These are phyloP conservation scores for Tubulanus polymorphus DNA, from an alignment of 2,888 invertebrate genomes.

Conservation along the genomic window DNA sequence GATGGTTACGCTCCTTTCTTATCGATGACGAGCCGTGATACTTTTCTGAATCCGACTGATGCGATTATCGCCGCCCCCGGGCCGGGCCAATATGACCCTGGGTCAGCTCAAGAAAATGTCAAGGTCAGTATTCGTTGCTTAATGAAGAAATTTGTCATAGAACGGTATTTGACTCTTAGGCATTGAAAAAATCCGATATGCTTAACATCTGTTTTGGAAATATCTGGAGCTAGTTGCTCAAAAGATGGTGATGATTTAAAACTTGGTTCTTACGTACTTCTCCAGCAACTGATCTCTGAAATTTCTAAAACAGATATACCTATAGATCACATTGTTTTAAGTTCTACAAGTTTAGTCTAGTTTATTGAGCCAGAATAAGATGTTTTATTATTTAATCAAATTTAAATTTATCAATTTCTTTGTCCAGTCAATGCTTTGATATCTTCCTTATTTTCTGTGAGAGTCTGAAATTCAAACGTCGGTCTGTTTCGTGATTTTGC, in stretches of 20 bases:
- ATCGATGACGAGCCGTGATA: slow-evolving; percentile 50
- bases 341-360: no score
- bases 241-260: not conserved
- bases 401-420: not conserved
- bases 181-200: not conserved
- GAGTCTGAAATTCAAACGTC: no score
- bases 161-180: no score
- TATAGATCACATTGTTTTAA: no score
- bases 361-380: not conserved
- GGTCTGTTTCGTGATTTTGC: no score
- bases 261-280: no score
- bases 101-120: slow-evolving; percentile 28
- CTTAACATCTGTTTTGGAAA: not conserved
- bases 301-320: no score
- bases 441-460: not conserved
- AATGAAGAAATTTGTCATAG: no score
- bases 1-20: slow-evolving; percentile 54
- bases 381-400: not conserved
- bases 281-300: no score
- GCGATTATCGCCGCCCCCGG: slow-evolving; percentile 50
- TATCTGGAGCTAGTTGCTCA: no score
- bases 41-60: slow-evolving; percentile 44
- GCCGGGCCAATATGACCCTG: slow-evolving; percentile 52
- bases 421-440: not conserved
- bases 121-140: slow-evolving; percentile 36